Percentiles rank a stretch among this genome's conserved stretches.
Conservation (phyloP, 2,888 invertebrate genomes). For the Erebia ligea region DNA sequence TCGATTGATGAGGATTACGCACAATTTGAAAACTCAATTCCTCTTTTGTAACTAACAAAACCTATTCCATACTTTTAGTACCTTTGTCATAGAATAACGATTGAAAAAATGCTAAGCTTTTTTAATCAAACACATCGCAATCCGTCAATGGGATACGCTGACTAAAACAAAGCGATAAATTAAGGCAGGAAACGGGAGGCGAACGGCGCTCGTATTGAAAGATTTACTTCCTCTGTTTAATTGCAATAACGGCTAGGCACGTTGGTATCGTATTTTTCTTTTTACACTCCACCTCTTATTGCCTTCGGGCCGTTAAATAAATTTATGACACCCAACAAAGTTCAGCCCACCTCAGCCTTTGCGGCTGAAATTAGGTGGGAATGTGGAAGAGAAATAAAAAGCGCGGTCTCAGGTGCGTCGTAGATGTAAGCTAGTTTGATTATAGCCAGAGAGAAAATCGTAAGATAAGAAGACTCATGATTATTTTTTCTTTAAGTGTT, state of each 20-base stretch:
- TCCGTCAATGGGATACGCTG: constrained; percentile 80
- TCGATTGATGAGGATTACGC: neutral
- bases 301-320: constrained; percentile 82
- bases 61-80: constrained; percentile 14
- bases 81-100: constrained; percentile 41
- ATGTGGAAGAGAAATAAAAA: constrained; percentile 79
- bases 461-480: neutral
- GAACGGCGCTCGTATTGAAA: constrained; percentile 81
- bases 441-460: constrained; percentile 11
- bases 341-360: constrained; percentile 78
- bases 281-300: constrained; percentile 83
- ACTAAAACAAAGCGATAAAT: constrained; percentile 83
- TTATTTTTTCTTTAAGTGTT: neutral
- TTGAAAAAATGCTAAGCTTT: constrained; percentile 67
- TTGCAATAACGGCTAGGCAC: constrained; percentile 84
- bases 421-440: constrained; percentile 65
- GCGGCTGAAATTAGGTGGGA: constrained; percentile 78
- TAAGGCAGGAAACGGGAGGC: constrained; percentile 78
- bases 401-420: constrained; percentile 76
- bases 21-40: neutral
- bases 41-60: constrained; percentile 6
- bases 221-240: constrained; percentile 84
- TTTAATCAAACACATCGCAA: constrained; percentile 81
- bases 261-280: constrained; percentile 84
- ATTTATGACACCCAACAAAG: constrained; percentile 83